phyloP scores from a whole-genome alignment of 37 sponge, comb jelly and placozoan genomes.

The Cliona cf. orientalis region DNA sequence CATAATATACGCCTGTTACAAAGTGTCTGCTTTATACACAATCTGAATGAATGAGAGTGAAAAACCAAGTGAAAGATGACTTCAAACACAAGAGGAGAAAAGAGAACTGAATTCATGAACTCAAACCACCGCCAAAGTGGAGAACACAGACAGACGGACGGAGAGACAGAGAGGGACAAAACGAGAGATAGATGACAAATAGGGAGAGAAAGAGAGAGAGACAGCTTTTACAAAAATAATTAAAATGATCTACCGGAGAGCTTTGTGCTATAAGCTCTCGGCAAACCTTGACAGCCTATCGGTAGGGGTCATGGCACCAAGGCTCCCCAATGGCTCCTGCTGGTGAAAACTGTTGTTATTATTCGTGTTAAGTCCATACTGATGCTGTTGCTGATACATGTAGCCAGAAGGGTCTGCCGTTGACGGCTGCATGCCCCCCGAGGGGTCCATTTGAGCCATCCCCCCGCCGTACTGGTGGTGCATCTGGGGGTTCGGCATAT shows the following conservation, averaged over 20 bases:
- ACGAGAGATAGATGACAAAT: background rate
- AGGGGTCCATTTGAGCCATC: background rate
- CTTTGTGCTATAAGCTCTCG: slow-evolving; percentile 24
- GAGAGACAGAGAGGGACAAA: background rate
- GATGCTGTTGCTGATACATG: slow-evolving; percentile 26
- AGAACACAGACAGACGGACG: background rate
- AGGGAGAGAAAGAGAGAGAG: background rate
- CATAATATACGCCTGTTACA: too few relatives aligned
- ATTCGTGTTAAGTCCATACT: slow-evolving; percentile 3
- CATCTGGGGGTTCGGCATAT: slow-evolving; percentile 1
- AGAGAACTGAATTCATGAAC: background rate
- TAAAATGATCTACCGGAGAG: background rate
- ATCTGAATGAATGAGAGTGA: too few relatives aligned
- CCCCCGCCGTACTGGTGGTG: slow-evolving; percentile 12
- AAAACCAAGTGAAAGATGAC: too few relatives aligned
- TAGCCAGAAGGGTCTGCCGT: background rate
- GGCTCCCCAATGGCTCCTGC: background rate
- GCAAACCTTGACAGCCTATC: slow-evolving; percentile 38
- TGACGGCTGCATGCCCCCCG: background rate
- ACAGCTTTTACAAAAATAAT: background rate
- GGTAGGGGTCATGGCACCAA: slow-evolving; percentile 10
- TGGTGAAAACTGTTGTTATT: slow-evolving; percentile 25
- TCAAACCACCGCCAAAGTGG: too few relatives aligned
- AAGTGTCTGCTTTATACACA: too few relatives aligned
- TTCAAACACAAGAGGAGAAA: too few relatives aligned